Evolutionary conservation across 2,888 invertebrate genomes (phyloP).

Genomic region (Spodoptera littoralis): DNA sequence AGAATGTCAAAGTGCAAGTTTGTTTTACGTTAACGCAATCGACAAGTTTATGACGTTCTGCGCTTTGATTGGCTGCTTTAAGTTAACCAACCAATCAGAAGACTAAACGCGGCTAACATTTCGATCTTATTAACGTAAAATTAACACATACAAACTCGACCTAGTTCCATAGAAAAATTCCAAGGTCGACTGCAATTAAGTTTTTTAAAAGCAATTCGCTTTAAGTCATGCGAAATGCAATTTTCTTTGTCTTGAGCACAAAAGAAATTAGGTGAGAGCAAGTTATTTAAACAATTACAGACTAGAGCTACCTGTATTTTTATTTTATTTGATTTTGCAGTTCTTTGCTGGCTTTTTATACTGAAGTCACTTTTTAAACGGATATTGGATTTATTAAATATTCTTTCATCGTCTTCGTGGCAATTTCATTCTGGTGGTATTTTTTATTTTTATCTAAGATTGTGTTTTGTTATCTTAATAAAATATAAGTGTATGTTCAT

Average conservation of each 20-base stretch:
- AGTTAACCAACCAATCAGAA: too few species aligned
- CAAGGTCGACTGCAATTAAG: conserved; percentile 39
- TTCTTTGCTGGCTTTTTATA: background rate
- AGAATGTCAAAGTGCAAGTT: conserved; percentile 2
- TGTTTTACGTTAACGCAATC: too few species aligned
- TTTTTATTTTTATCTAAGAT: too few species aligned
- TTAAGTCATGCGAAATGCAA: conserved; percentile 39
- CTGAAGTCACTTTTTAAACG: conserved; percentile 2
- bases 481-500: too few species aligned
- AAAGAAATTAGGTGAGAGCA: conserved; percentile 40
- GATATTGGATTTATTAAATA: background rate
- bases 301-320: conserved; percentile 17
- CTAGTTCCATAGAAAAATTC: conserved; percentile 38
- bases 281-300: conserved; percentile 40
- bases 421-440: background rate
- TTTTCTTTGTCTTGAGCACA: conserved; percentile 39
- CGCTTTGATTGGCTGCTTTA: too few species aligned
- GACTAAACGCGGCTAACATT: too few species aligned
- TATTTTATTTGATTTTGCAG: conserved; percentile 12
- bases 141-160: conserved; percentile 23
- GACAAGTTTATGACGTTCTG: too few species aligned
- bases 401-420: background rate
- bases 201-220: conserved; percentile 36
- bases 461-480: too few species aligned
- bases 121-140: too few species aligned